A percentile compares a stretch with the other conserved stretches of the same genome.
These are phyloP conservation scores for Blera fallax DNA, from an alignment of 2,888 invertebrate genomes.

Conservation along the genomic window DNA sequence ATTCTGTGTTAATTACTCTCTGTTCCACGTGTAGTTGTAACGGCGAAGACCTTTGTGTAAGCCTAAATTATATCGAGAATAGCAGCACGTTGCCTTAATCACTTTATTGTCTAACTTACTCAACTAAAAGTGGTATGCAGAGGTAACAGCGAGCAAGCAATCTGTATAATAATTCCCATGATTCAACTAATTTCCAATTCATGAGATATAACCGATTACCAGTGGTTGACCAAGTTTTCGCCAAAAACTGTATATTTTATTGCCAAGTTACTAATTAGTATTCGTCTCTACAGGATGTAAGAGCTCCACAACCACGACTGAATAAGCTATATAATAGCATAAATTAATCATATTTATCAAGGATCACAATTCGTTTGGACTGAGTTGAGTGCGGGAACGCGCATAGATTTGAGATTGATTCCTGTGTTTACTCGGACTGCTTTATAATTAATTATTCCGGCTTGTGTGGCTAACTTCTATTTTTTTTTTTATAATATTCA, in stretches of 20 bases:
- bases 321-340: slow-evolving; percentile 9
- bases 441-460: neutral
- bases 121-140: neutral
- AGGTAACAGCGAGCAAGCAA: neutral
- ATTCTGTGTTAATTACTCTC: too few species aligned
- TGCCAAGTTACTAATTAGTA: slow-evolving; percentile 23
- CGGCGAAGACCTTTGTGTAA: neutral
- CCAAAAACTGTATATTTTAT: neutral
- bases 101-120: neutral
- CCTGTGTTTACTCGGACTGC: neutral
- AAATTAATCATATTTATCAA: slow-evolving; percentile 38
- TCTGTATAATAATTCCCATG: neutral
- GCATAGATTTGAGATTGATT: neutral
- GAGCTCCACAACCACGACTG: slow-evolving; percentile 4
- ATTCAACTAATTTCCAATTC: slow-evolving; percentile 26
- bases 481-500: neutral
- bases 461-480: neutral
- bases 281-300: slow-evolving; percentile 27
- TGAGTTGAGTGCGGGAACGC: neutral
- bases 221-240: slow-evolving; percentile 7
- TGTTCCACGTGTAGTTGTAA: neutral
- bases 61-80: neutral
- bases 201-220: slow-evolving; percentile 26
- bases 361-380: slow-evolving; percentile 7
- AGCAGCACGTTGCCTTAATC: neutral